A percentile compares a stretch with the other conserved stretches of the same genome.
Evolutionary conservation across 2,113 vertebrate species (phyloP).

Genomic region (Dasypus novemcinctus): DNA sequence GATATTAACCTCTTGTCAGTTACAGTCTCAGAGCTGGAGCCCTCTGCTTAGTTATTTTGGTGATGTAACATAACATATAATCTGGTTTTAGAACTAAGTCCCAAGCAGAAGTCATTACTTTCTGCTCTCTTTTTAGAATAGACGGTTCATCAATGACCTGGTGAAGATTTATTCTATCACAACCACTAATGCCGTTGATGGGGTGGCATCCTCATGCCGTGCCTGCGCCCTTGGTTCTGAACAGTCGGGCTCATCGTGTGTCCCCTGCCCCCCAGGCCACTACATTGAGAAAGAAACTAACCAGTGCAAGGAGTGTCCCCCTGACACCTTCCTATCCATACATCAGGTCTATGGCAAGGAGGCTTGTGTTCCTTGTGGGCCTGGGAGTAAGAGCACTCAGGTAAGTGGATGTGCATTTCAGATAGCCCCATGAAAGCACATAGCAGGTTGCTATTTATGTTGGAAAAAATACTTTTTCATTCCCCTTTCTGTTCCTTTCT

Average conservation of each 20-base stretch:
- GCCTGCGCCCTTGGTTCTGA: slow-evolving; percentile 91
- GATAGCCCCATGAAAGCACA: background rate
- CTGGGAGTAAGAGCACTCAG: slow-evolving; percentile 91
- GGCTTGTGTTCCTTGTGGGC: slow-evolving; percentile 92
- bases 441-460: background rate
- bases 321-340: slow-evolving; percentile 89
- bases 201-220: slow-evolving; percentile 90
- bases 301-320: slow-evolving; percentile 92
- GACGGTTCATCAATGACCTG: slow-evolving; percentile 89
- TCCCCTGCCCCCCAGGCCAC: slow-evolving; percentile 94
- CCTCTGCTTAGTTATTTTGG: background rate
- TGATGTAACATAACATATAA: background rate
- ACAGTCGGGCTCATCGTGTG: slow-evolving; percentile 89
- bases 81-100: background rate
- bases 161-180: slow-evolving; percentile 94
- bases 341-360: slow-evolving; percentile 89
- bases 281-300: slow-evolving; percentile 92
- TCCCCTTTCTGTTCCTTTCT: background rate
- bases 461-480: background rate
- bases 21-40: background rate
- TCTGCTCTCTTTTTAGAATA: slow-evolving; percentile 85
- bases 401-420: slow-evolving; percentile 75
- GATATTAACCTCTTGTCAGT: background rate
- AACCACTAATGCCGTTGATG: slow-evolving; percentile 91
- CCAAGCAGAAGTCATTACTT: slow-evolving; percentile 57